Evolutionary conservation across 2,113 vertebrate genomes (phyloP).

Genomic region (Nesoenas mayeri): DNA sequence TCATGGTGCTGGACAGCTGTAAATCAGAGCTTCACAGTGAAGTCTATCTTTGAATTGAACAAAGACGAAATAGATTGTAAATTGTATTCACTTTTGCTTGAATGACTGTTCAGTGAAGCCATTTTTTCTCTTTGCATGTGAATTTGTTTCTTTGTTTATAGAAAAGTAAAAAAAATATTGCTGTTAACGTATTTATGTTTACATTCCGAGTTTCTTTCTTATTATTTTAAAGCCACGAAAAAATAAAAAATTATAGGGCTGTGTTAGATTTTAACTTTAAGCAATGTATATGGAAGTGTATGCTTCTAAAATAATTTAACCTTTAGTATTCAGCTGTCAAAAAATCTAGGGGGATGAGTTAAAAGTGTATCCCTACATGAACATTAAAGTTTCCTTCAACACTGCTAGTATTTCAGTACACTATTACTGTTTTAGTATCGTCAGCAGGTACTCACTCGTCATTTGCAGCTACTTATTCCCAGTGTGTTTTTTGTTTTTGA

Average conservation of each 20-base stretch:
- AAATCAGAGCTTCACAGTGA: constrained; percentile 29
- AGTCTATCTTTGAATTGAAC: constrained; percentile 12
- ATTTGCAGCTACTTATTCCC: not conserved
- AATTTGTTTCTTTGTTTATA: not conserved
- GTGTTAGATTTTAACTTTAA: not conserved
- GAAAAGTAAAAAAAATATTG: not conserved
- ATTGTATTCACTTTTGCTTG: constrained; percentile 11
- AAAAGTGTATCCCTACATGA: not conserved
- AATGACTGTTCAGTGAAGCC: not conserved
- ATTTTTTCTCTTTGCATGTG: not conserved
- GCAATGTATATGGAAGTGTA: not conserved
- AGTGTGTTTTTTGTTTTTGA: not conserved
- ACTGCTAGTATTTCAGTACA: not conserved
- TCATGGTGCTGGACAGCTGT: not conserved
- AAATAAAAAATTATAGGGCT: not conserved
- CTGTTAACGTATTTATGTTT: not conserved
- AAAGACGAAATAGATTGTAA: constrained; percentile 14
- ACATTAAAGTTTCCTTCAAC: not conserved
- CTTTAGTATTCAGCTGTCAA: not conserved
- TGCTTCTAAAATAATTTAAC: not conserved
- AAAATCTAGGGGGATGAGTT: not conserved
- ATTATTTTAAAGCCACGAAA: not conserved
- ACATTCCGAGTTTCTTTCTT: not conserved
- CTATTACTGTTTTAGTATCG: not conserved
- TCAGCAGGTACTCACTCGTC: not conserved